Base-by-base conservation (phyloP, 2,797 vertebrate species). In the Pelochelys cantorii region DNA sequence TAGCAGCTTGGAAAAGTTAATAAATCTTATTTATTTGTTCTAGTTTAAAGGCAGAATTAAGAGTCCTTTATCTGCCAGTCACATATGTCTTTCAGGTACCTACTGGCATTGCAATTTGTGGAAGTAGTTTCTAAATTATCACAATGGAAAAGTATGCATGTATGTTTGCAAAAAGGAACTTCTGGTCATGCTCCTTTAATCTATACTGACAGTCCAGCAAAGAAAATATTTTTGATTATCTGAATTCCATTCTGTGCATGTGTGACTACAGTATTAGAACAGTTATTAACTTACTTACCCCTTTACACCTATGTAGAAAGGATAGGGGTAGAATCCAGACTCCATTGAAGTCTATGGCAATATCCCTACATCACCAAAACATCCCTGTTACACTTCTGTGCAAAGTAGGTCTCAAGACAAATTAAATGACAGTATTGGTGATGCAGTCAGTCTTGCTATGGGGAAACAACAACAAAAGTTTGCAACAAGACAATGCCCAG, bases 1-100 rank as follows among this genome's bases (percentile, higher is more conserved):
- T 92, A 94, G 83, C 94, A 96, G 88, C 95, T 95, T 94, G 89
- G 77, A 90, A 88, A 42, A 95, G 74, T 94, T 91, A 90, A 93
- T 90, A 95, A 87, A 86, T 90, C 87, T 56, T 92, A 92, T 86
- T 65, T 88, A 81, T 79, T 37, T 75, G 17, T 68, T 92, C 89
- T 92, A 83, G 48, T 96, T 94, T 93, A 88, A 95, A 92, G 92
- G 89, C 86, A 91, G 88, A 48, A 37, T 92, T 95, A 94, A 95
- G 89, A 94, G 85, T 75, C 90, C 87, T 56, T 81, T 85, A 89
- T 91, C 84, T 75, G 62, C 65, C 79, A 88, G 53, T 84, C 68
- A 75, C 54, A 55, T 54, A 15, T 71, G 92, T 68, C 86, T 91
- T 92, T 90, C 85, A 87, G 88, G 23, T 79, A 79, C 53, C 60